Percentiles rank a stretch among this genome's conserved stretches.
Evolutionary conservation across 2,113 vertebrate species (phyloP).

Genomic region (Epinephelus fuscoguttatus): DNA sequence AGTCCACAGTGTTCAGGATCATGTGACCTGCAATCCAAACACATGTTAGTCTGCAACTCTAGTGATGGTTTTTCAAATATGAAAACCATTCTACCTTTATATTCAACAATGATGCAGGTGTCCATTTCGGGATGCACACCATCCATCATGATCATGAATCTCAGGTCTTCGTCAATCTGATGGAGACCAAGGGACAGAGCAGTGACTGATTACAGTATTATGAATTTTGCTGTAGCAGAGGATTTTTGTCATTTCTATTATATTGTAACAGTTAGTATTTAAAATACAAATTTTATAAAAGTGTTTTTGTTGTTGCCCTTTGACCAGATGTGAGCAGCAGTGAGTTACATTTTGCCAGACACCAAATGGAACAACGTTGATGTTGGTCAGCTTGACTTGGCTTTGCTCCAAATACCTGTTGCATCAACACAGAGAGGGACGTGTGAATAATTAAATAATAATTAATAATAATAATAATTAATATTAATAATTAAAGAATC

Average conservation of each 20-base stretch:
- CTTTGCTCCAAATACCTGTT: slow-evolving; percentile 82
- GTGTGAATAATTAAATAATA: not conserved
- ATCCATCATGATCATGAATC: slow-evolving; percentile 90
- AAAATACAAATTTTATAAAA: not conserved
- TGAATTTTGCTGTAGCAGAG: not conserved
- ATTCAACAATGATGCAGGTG: slow-evolving; percentile 88
- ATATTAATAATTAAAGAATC: no score
- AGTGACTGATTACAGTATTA: not conserved
- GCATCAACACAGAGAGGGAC: not conserved
- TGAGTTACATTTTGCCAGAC: slow-evolving; percentile 84
- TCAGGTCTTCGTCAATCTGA: slow-evolving; percentile 78
- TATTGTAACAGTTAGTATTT: not conserved
- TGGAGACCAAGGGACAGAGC: not conserved
- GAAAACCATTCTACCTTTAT: slow-evolving; percentile 81
- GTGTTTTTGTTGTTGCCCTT: not conserved
- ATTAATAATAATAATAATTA: no score
- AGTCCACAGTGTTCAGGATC: slow-evolving; percentile 89
- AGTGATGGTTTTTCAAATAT: not conserved
- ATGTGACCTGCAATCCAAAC: slow-evolving; percentile 81
- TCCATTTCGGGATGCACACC: slow-evolving; percentile 89
- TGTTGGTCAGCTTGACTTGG: slow-evolving; percentile 84
- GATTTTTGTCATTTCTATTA: not conserved
- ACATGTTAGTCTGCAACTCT: not conserved
- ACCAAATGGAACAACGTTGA: slow-evolving; percentile 85
- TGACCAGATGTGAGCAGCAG: not conserved